Evolutionary conservation across 2,888 invertebrate species (phyloP), one percentile per base, ranked within the genome.

Genomic region (Drosophila phalerata): DNA sequence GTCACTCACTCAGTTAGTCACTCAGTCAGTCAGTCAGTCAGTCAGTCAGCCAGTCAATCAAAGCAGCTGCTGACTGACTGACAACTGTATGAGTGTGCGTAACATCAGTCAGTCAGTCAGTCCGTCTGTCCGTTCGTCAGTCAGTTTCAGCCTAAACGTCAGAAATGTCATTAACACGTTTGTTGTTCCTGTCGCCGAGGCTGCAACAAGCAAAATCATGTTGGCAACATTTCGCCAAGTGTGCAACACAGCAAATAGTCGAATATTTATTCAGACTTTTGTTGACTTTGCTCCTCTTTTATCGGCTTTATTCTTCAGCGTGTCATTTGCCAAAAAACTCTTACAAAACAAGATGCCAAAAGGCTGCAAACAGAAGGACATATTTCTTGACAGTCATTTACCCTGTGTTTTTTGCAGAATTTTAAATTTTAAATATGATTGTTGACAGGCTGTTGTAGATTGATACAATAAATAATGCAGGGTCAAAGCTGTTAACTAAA

Each of bases 251-350:
- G 37, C 37, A 58, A 38, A 28, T 43, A 51, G 60, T 67, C 74
- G 74, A 87, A 85, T 85, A 85, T 84, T 84, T 82, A 73, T 87
- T 70, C 47, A 51, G 43, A 65, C 67, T 66, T 73, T 71, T 56
- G 45, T 63, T 52, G 49, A 53, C 56, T 11, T 62, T 61, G 32
- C 40, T 69, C 25, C 6, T 19, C 43, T 57, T 37, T 64, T 51
- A 66, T 47, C 37, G 38, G 65, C 62, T 69, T 67, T 75, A 25
- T 45, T 8, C 40, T 53, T 22, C 51, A 65, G 22, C 55, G 40
- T 58, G 71, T 58, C 73, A 79, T 57, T 65, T 56, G 63, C 52
- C 62, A 38, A 56, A 28, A 61, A 34, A 11, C 37, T 48, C 49
- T 61, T 65, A 15, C 37, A 57, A 32, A 56, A 60, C 56, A 65